Percentiles rank a stretch among this genome's conserved stretches.
phyloP scores from a whole-genome alignment of 2,888 invertebrate species.

The Watsonalla cultraria region DNA sequence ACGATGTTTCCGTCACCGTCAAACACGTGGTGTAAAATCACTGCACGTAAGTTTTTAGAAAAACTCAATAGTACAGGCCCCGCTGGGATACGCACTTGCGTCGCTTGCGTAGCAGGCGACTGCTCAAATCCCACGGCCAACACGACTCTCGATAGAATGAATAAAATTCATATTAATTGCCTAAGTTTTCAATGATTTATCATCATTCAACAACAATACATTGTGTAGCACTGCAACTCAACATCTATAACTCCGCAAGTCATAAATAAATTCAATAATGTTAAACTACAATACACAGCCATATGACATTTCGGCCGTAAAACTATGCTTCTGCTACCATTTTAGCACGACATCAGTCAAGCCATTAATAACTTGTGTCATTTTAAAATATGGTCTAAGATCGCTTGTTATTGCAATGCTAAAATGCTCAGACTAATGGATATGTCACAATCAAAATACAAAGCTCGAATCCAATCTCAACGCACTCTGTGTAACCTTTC shows the following conservation, averaged over 20 bases:
- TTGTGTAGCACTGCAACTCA: slow-evolving; percentile 21
- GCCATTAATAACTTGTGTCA: slow-evolving; percentile 7
- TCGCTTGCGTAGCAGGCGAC: no score
- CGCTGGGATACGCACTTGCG: no score
- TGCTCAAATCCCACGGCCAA: no score
- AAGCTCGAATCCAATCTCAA: neutral
- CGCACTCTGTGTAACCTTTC: no score
- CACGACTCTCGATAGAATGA: no score
- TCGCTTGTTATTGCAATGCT: neutral
- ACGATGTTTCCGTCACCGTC: no score
- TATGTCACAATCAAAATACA: neutral
- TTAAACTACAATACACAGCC: slow-evolving; percentile 49
- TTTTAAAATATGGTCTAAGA: slow-evolving; percentile 1
- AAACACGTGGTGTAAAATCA: no score
- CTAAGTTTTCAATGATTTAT: no score
- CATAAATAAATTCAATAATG: slow-evolving; percentile 31
- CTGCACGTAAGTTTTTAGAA: no score
- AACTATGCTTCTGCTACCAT: slow-evolving; percentile 21
- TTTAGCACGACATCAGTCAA: slow-evolving; percentile 10
- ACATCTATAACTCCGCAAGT: slow-evolving; percentile 16
- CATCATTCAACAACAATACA: slow-evolving; percentile 7
- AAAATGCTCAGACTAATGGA: neutral
- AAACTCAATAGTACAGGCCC: no score
- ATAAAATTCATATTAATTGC: no score
- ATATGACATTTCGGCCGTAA: slow-evolving; percentile 49